These are phyloP conservation scores for Triplophysa dalaica DNA, from an alignment of 2,113 vertebrate genomes.

Conservation along the genomic window DNA sequence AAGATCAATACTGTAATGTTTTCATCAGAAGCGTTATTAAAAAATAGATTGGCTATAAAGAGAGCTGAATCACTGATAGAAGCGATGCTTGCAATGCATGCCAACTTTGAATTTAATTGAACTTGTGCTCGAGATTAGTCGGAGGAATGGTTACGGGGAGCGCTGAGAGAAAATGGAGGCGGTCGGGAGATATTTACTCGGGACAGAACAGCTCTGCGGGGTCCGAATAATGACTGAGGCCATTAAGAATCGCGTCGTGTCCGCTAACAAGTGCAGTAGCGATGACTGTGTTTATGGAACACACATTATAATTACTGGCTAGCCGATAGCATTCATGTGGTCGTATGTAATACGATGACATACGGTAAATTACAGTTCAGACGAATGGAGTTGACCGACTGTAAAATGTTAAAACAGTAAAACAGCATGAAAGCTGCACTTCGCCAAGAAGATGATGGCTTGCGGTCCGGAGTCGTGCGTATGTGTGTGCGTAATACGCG, in stretches of 20 bases:
- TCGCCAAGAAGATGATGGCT: constrained; percentile 29
- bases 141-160: constrained; percentile 65
- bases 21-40: constrained; percentile 88
- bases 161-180: constrained; percentile 27
- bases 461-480: constrained; percentile 22
- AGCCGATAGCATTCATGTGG: constrained; percentile 41
- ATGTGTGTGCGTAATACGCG: constrained; percentile 20
- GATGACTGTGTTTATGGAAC: constrained; percentile 24
- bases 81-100: constrained; percentile 79
- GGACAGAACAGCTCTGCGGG: neutral
- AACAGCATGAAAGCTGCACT: constrained; percentile 27
- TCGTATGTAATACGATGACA: constrained; percentile 38
- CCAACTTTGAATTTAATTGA: constrained; percentile 83
- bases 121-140: constrained; percentile 77
- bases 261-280: constrained; percentile 20
- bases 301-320: constrained; percentile 39
- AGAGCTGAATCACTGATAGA: constrained; percentile 78
- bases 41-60: constrained; percentile 86
- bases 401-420: constrained; percentile 47
- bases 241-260: constrained; percentile 27
- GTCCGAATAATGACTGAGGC: constrained; percentile 10
- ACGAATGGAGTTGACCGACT: constrained; percentile 43
- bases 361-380: constrained; percentile 44
- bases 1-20: constrained; percentile 91
- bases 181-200: constrained; percentile 21